Evolutionary conservation across 2,113 vertebrate genomes (phyloP), one percentile per base, ranked within the genome.

Genomic region (Spea multiplicata): DNA sequence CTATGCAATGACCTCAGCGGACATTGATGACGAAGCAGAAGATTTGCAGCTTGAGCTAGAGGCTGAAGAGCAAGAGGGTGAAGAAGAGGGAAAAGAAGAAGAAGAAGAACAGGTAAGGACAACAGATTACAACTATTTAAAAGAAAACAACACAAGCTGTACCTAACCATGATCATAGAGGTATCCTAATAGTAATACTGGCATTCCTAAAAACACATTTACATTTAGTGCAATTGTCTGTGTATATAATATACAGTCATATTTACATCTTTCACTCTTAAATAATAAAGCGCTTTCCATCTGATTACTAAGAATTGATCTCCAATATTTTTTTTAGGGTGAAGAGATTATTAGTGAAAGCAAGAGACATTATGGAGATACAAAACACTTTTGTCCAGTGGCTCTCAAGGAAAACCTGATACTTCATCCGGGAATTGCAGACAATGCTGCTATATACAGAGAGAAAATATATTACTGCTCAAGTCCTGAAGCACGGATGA

Each of bases 341-440:
- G 92, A 94, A 86, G 88, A 87, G 4, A 79, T 53, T 83, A 0
- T 3, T 65, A 85, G 82, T 65, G 88, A 90, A 84, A 91, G 81
- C 71, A 91, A 85, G 83, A 94, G 93, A 66, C 85, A 89, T 14
- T 83, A 96, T 75, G 97, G 97, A 53, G 95, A 98, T 53, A 92
- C 95, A 46, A 91, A 89, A 30, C 89, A 96, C 83, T 98, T 95
- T 80, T 99, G 97, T 83, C 95, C 97, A 3, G 96, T 98, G 82
- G 88, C 88, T 84, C 89, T 99, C 80, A 95, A 95, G 85, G 93
- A 93, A 75, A 87, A 88, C 6, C 92, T 92, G 48, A 78, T 94
- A 44, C 92, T 99, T 49, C 84, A 82, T 13, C 95, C 95, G 47
- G 93, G 94, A 82, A 85, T 52, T 2, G 46, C 83, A 3, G 91